Conservation (phyloP, 2,888 invertebrate genomes). For the Phalangium opilio region DNA sequence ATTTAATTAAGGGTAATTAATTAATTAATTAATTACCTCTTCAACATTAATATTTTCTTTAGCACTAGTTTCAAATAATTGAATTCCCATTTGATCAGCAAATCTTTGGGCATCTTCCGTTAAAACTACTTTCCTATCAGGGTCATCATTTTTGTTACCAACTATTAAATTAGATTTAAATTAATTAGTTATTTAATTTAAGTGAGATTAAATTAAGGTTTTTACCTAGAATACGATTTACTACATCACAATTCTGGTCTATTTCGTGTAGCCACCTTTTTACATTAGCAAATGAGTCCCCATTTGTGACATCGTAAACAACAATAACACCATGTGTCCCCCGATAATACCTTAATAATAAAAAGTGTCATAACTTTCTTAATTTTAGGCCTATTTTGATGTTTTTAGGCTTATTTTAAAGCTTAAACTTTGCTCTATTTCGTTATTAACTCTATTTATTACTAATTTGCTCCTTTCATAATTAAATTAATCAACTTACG, state of each 20-base stretch:
- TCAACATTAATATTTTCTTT: conserved; percentile 98
- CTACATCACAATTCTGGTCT: conserved; percentile 98
- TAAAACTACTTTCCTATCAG: conserved; percentile 84
- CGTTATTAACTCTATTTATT: too few species aligned
- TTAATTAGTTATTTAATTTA: not conserved
- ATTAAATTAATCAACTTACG: conserved; percentile 44
- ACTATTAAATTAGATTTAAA: conserved; percentile 39
- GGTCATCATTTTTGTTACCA: conserved; percentile 92
- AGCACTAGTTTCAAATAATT: conserved; percentile 94
- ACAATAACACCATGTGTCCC: conserved; percentile 99
- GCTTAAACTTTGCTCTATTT: too few species aligned
- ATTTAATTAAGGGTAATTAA: too few species aligned
- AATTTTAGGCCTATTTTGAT: not conserved
- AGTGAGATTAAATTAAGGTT: not conserved
- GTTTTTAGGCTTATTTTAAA: not conserved
- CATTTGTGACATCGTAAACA: conserved; percentile 97
- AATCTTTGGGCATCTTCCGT: conserved; percentile 94
- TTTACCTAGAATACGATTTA: conserved; percentile 87
- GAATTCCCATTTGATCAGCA: conserved; percentile 93
- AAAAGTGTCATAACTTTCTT: not conserved
- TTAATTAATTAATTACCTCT: conserved; percentile 55
- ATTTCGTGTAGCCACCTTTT: conserved; percentile 99
- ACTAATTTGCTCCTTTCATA: too few species aligned
- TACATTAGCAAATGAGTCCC: conserved; percentile 97
- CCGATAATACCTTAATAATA: conserved; percentile 59